Conservation (phyloP, 2,797 vertebrate species). For the Margarornis squamiger region DNA sequence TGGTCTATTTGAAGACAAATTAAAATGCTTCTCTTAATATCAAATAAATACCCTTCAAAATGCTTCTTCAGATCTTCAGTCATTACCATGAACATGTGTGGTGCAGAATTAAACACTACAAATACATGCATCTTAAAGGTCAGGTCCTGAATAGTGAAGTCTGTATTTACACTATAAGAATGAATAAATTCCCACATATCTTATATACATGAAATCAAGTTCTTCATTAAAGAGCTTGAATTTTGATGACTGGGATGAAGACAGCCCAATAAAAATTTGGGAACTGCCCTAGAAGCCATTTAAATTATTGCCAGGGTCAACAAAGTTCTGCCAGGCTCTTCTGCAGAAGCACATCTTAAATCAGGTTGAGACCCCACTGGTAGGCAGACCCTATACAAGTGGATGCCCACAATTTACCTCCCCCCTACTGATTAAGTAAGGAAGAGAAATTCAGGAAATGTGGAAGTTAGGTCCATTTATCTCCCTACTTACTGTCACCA, state of each 20-base stretch:
- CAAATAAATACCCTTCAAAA: conserved; percentile 37
- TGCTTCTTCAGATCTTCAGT: conserved; percentile 9
- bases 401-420: background rate
- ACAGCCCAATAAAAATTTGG: background rate
- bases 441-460: background rate
- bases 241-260: background rate
- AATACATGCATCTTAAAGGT: background rate
- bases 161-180: background rate
- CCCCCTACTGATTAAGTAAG: background rate
- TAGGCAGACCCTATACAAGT: background rate
- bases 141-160: background rate
- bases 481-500: background rate
- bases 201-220: background rate
- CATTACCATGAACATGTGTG: background rate
- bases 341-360: background rate
- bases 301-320: background rate
- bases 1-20: conserved; percentile 45
- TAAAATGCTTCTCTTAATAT: conserved; percentile 37
- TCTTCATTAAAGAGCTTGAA: background rate
- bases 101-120: conserved; percentile 11
- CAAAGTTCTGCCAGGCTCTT: background rate
- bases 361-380: background rate
- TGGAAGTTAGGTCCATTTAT: background rate
- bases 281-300: background rate
- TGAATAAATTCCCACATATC: background rate